Evolutionary conservation across 2,113 vertebrate genomes (phyloP).

Genomic region (Crocuta crocuta): DNA sequence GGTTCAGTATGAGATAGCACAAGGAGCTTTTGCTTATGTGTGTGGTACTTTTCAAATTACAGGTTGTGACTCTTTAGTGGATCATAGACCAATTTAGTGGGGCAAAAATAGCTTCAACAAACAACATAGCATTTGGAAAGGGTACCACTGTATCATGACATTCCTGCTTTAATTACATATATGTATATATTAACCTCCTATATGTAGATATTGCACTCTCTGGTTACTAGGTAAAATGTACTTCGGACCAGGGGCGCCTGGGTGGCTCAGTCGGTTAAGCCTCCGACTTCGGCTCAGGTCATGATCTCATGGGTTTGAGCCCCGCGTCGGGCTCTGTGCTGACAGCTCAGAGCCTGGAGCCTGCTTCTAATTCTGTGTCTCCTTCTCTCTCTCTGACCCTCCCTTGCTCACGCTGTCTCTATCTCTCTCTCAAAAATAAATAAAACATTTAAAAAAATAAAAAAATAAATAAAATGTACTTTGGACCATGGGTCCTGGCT

Average conservation of each 20-base stretch:
- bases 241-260: background rate
- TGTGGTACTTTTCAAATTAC: background rate
- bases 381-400: no score
- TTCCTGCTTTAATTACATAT: background rate
- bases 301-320: no score
- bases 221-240: background rate
- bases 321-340: no score
- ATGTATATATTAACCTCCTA: background rate
- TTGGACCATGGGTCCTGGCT: background rate
- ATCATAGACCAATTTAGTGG: background rate
- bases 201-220: background rate
- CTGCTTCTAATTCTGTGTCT: no score
- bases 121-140: background rate
- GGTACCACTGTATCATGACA: background rate
- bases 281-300: no score
- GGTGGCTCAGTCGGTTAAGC: no score
- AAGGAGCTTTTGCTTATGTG: background rate
- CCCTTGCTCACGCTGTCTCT: no score
- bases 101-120: conserved; percentile 23
- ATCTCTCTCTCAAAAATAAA: no score
- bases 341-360: no score
- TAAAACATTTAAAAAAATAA: no score
- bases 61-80: conserved; percentile 44
- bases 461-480: background rate
- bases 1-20: background rate